Percentiles rank a stretch among this genome's conserved stretches.
phyloP scores from a whole-genome alignment of 2,888 invertebrate species.

The Cecidostiba fungosa region DNA sequence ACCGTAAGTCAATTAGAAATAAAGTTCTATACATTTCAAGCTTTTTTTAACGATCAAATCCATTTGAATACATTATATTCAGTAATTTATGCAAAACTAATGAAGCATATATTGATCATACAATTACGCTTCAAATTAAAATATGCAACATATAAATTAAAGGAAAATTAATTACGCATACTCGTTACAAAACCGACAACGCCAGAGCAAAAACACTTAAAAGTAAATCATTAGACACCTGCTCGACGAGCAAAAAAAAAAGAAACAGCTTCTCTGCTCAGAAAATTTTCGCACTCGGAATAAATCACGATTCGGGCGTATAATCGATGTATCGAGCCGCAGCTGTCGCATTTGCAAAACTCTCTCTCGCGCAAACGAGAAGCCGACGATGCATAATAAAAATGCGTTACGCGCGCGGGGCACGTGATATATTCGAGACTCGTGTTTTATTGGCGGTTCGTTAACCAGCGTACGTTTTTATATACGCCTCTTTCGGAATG shows the following conservation, averaged over 20 bases:
- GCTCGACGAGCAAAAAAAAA: not conserved
- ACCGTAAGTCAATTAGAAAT: constrained; percentile 9
- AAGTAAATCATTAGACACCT: not conserved
- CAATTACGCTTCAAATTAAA: not conserved
- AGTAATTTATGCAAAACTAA: not conserved
- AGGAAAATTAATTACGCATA: not conserved
- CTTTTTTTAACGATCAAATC: not conserved
- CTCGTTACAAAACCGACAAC: not conserved
- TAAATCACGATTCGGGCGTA: constrained; percentile 37
- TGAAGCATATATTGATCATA: not conserved
- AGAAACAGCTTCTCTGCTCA: not conserved
- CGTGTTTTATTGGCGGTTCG: constrained; percentile 38
- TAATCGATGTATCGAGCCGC: constrained; percentile 31
- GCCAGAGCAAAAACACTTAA: not conserved
- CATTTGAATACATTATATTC: not conserved
- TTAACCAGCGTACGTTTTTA: not conserved
- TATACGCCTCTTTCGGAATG: not conserved
- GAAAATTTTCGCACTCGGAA: not conserved
- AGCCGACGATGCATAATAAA: constrained; percentile 48
- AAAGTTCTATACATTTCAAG: not conserved
- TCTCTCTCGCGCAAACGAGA: constrained; percentile 14
- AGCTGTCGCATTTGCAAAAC: not conserved
- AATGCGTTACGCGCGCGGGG: not conserved
- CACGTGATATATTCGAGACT: not conserved
- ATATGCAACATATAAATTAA: not conserved